phyloP scores from a whole-genome alignment of 2,888 invertebrate species.

The Tridacna gigas region DNA sequence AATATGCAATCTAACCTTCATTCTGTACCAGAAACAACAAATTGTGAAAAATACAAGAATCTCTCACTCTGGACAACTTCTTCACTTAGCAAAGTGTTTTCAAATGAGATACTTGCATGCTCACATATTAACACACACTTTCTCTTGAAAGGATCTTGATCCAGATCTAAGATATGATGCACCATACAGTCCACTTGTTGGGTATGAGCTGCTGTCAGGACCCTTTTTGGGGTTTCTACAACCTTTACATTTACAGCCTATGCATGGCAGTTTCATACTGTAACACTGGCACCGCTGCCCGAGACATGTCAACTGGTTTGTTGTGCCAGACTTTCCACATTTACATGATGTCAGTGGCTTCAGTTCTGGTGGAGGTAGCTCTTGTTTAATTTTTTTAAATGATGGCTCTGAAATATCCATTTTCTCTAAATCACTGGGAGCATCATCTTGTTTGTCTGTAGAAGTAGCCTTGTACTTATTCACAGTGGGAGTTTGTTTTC shows the following conservation, averaged over 20 bases:
- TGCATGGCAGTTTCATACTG: constrained; percentile 94
- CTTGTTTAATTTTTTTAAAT: constrained; percentile 59
- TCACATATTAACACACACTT: constrained; percentile 16
- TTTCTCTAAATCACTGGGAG: constrained; percentile 42
- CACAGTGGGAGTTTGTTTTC: neutral
- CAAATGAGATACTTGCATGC: too few relatives aligned
- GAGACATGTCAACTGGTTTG: constrained; percentile 96
- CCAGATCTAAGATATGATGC: constrained; percentile 53
- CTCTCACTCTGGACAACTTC: too few relatives aligned
- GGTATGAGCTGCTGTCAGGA: constrained; percentile 35
- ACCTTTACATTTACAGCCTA: constrained; percentile 95
- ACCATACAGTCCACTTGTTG: constrained; percentile 36
- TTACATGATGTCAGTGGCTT: constrained; percentile 87
- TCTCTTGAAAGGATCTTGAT: constrained; percentile 15
- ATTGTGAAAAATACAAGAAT: too few relatives aligned
- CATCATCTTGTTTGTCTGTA: constrained; percentile 24
- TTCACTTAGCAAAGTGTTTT: too few relatives aligned
- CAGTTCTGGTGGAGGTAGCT: constrained; percentile 54
- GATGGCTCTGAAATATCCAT: constrained; percentile 54
- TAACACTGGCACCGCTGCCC: constrained; percentile 98
- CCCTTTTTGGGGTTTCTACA: constrained; percentile 91
- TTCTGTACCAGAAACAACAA: too few relatives aligned
- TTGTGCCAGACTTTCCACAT: constrained; percentile 95
- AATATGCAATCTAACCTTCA: too few relatives aligned
- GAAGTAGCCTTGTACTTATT: constrained; percentile 1